Percentiles rank a stretch among this genome's conserved stretches.
Conservation (phyloP, 1,140 invertebrate genomes). For the Berghia stephanieae region DNA sequence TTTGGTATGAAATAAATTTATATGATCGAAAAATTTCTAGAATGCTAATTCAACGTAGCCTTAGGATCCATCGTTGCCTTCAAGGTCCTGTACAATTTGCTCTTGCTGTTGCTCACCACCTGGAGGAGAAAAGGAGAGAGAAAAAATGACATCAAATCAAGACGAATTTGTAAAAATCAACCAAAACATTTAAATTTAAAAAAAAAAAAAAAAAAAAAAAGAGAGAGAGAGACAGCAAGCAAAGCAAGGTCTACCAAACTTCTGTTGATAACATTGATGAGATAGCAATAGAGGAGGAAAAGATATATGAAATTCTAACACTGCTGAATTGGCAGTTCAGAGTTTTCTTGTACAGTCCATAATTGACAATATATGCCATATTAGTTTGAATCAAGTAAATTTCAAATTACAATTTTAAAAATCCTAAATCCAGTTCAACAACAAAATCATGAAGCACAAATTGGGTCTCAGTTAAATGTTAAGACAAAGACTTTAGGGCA, state of each 20-base stretch:
- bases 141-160: too few relatives aligned
- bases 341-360: not conserved
- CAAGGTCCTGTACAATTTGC: slow-evolving; percentile 87
- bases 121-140: slow-evolving; percentile 28
- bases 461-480: too few relatives aligned
- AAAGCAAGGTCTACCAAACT: not conserved
- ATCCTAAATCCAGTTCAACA: too few relatives aligned
- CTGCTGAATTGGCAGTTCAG: not conserved
- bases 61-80: slow-evolving; percentile 77
- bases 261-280: not conserved
- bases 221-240: not conserved
- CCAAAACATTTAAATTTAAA: too few relatives aligned
- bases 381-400: not conserved
- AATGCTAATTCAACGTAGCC: slow-evolving; percentile 28
- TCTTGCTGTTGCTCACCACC: slow-evolving; percentile 67
- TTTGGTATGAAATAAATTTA: slow-evolving; percentile 38
- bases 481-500: too few relatives aligned
- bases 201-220: slow-evolving; percentile 27
- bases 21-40: slow-evolving; percentile 19
- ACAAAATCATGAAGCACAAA: too few relatives aligned
- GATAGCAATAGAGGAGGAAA: too few relatives aligned
- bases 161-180: too few relatives aligned
- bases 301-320: not conserved
- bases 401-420: too few relatives aligned
- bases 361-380: not conserved